These are phyloP conservation scores for Labeo calbasu DNA, from an alignment of 2,797 vertebrate genomes.

Conservation along the genomic window DNA sequence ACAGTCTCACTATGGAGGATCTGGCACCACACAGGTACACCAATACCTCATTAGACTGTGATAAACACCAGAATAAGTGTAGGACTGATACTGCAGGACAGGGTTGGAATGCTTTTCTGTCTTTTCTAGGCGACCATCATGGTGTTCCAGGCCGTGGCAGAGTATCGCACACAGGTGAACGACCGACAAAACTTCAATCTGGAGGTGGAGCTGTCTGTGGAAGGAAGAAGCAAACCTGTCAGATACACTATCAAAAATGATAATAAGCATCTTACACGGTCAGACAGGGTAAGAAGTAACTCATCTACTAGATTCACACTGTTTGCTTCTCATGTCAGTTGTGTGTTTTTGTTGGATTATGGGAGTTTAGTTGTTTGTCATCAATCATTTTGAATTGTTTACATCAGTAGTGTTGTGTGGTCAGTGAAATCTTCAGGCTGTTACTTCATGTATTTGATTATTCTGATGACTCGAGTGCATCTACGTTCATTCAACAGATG, in stretches of 20 bases:
- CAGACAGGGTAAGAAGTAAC: constrained; percentile 46
- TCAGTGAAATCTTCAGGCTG: neutral
- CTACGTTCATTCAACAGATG: constrained; percentile 30
- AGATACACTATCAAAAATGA: constrained; percentile 65
- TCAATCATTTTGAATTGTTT: neutral
- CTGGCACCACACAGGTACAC: constrained; percentile 85
- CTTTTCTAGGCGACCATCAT: constrained; percentile 55
- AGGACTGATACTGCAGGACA: too few species aligned
- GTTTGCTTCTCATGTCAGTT: neutral
- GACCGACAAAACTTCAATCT: constrained; percentile 69
- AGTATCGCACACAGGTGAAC: constrained; percentile 58
- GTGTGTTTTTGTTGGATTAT: neutral
- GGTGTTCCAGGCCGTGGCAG: constrained; percentile 59
- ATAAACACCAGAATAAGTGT: too few species aligned
- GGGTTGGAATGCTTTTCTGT: neutral
- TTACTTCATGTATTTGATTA: neutral
- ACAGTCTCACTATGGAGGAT: constrained; percentile 75
- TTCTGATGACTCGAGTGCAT: neutral
- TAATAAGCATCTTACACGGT: constrained; percentile 55
- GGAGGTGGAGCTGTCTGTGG: constrained; percentile 78
- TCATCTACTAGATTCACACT: neutral
- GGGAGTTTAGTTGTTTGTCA: neutral
- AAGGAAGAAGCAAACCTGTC: constrained; percentile 63
- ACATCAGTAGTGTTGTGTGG: neutral
- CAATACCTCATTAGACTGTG: neutral